Percentiles rank a stretch among this genome's conserved stretches.
Conservation (phyloP, 2,797 vertebrate genomes). For the Salmo trutta region DNA sequence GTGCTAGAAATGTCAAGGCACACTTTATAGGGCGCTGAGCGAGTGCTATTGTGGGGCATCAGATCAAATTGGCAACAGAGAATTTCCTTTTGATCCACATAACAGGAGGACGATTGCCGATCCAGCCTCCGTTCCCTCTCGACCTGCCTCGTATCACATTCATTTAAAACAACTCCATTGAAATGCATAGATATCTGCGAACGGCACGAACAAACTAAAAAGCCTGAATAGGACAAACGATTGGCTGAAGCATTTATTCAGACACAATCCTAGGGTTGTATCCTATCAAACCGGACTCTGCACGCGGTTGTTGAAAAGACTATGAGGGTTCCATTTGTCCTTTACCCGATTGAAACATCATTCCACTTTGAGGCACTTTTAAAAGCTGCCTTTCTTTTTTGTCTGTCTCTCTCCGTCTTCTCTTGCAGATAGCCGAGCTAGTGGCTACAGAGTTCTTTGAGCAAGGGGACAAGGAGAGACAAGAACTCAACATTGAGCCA, state of each 20-base stretch:
- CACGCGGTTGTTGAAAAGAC: too few species aligned
- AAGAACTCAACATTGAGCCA: conserved; percentile 93
- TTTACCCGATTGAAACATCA: background rate
- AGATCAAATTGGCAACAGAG: background rate
- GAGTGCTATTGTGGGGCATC: background rate
- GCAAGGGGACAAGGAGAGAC: conserved; percentile 94
- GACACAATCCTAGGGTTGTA: background rate
- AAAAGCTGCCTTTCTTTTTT: background rate
- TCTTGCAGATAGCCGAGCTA: conserved; percentile 90
- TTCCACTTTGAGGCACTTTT: background rate
- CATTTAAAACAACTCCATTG: background rate
- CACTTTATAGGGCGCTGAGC: background rate
- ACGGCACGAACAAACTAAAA: background rate
- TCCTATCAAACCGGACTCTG: too few species aligned
- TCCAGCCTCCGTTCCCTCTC: background rate
- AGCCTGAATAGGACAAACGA: background rate
- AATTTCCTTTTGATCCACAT: background rate
- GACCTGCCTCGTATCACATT: background rate
- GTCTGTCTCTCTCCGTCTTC: background rate
- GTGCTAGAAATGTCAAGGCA: conserved; percentile 2
- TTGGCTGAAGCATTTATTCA: too few species aligned
- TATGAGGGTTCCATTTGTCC: background rate
- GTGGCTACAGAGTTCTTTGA: conserved; percentile 97
- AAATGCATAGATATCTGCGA: background rate
- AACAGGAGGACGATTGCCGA: background rate